These are phyloP conservation scores for Phortica magna DNA, from an alignment of 2,888 invertebrate genomes.

Conservation along the genomic window DNA sequence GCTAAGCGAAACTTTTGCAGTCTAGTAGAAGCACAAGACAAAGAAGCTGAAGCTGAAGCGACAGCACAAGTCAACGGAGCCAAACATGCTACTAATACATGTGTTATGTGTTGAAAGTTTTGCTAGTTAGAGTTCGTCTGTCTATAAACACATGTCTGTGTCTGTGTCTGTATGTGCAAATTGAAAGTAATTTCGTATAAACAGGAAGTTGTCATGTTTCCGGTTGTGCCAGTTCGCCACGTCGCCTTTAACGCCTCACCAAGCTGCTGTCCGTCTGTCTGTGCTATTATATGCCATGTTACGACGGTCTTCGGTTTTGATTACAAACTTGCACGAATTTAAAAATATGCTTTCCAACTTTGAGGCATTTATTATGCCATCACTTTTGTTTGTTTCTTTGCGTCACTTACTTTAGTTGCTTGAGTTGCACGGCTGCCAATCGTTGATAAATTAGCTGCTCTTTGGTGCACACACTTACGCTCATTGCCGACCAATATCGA, in stretches of 20 bases:
- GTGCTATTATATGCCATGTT: no score
- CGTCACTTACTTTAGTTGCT: no score
- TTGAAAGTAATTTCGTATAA: slow-evolving; percentile 4
- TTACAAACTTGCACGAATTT: no score
- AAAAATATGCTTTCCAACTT: no score
- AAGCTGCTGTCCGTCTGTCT: not conserved
- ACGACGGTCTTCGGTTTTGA: no score
- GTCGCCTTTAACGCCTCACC: not conserved
- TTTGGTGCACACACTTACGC: no score
- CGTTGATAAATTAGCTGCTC: no score
- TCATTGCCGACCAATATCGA: no score
- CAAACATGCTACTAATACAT: not conserved
- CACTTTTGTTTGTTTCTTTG: no score
- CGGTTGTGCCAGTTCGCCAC: not conserved
- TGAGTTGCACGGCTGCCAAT: no score
- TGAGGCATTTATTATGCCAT: no score
- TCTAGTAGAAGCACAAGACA: not conserved
- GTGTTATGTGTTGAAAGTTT: not conserved
- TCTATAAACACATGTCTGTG: no score
- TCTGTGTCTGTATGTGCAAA: not conserved
- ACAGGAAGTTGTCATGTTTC: slow-evolving; percentile 24
- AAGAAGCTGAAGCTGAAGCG: not conserved
- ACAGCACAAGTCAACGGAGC: not conserved
- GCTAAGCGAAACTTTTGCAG: not conserved
- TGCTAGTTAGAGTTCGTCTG: not conserved